Evolutionary conservation across 2,113 vertebrate species (phyloP), one percentile per base, ranked within the genome.

Genomic region (Odobenus rosmarus): DNA sequence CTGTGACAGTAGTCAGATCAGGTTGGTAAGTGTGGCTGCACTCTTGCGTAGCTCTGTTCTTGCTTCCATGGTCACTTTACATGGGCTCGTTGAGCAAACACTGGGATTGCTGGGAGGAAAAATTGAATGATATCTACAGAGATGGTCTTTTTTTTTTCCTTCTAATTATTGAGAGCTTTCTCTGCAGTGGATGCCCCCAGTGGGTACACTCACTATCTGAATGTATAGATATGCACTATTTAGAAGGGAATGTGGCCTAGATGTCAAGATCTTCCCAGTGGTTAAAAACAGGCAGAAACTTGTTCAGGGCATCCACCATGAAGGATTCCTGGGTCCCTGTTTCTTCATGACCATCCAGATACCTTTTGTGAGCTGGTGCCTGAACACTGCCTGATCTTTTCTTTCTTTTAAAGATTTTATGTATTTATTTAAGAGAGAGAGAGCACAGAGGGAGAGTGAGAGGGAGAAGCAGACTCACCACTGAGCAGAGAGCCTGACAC

Each of bases 1-100:
- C 15, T 88, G 31, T 91, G 64, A 96, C 36, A 59, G 36, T 57
- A 88, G 67, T 94, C 46, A 84, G 36, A 83, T 92, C 33, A 79
- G 76, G 36, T 55, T 72, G 71, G 33, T 31, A 72, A 88, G n/a
- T 77, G 90, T 49, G 85, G 10, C 53, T 93, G 14, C 76, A 31
- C 24, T 72, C 18, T 57, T 74, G 51, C 31, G 49, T 74, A 85
- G 12, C 57, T 90, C 55, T 95, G 18, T 77, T 83, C 28, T 53
- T 69, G 28, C 42, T 83, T 88, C n/a, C 18, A 46, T 39, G 28
- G 59, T 61, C 19, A 84, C 59, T 84, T 92, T 85, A n/a, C 10
- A 55, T 79, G 77, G 59, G n/a, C 2, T 33, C 79, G 84, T 28
- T 88, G 88, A 62, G 19, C 42, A 94, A 91, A 80, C n/a, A 59